Evolutionary conservation across 2,113 vertebrate genomes (phyloP).

Genomic region (Indri indri): DNA sequence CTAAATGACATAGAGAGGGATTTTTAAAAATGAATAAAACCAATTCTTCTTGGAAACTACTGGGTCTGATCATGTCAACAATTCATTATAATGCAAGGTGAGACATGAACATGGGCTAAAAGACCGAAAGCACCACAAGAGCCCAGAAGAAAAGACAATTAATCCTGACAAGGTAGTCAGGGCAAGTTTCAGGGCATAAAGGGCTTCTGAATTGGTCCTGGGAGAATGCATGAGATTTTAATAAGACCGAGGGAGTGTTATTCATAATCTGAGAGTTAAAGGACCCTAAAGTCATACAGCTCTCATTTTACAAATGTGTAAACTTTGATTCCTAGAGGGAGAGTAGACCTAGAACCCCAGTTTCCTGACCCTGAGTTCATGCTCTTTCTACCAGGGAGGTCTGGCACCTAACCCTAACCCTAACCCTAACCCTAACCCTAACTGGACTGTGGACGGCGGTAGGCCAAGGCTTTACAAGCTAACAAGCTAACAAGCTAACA

Average conservation of each 20-base stretch:
- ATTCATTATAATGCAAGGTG: not conserved
- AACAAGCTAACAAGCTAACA: too few species aligned
- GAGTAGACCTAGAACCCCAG: not conserved
- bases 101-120: not conserved
- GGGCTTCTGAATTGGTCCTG: not conserved
- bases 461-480: too few species aligned
- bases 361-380: not conserved
- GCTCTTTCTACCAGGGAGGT: not conserved
- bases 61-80: not conserved
- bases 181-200: not conserved
- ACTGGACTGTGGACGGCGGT: too few species aligned
- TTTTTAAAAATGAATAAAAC: conserved; percentile 2
- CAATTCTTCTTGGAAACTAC: not conserved
- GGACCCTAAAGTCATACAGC: not conserved
- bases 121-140: not conserved
- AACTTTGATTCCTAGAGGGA: not conserved
- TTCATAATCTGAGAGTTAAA: not conserved
- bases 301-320: not conserved
- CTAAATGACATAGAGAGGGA: not conserved
- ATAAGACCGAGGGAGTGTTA: not conserved
- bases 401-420: too few species aligned
- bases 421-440: too few species aligned
- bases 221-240: not conserved
- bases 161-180: not conserved
- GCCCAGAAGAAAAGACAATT: not conserved